These are phyloP conservation scores for Cryptoprocta ferox DNA, from an alignment of 2,797 vertebrate genomes.

Conservation along the genomic window DNA sequence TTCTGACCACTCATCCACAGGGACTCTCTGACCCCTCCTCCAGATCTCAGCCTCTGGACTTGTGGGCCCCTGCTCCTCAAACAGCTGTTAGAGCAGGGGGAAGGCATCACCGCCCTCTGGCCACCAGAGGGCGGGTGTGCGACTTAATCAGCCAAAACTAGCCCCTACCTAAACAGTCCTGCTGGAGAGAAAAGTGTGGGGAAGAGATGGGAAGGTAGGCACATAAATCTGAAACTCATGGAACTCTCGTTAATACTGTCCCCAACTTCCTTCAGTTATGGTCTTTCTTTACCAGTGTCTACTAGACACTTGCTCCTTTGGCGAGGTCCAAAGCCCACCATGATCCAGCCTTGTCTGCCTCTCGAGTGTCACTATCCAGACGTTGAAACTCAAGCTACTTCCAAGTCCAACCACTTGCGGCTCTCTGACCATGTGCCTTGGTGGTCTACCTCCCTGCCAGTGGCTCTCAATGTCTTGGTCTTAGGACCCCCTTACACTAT, in stretches of 20 bases:
- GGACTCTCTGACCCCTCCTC: not conserved
- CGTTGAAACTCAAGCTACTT: not conserved
- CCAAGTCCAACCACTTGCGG: not conserved
- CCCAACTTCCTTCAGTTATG: not conserved
- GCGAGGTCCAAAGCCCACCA: not conserved
- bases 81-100: rapidly evolving
- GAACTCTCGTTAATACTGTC: not conserved
- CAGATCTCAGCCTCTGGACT: not conserved
- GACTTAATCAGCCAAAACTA: not conserved
- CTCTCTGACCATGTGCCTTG: rapidly evolving
- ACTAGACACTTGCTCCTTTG: not conserved
- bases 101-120: not conserved
- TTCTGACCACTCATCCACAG: not conserved
- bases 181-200: not conserved
- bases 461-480: not conserved
- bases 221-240: not conserved
- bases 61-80: not conserved
- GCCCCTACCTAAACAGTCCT: not conserved
- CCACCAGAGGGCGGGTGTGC: conserved; percentile 66
- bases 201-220: not conserved
- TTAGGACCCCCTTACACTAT: not conserved
- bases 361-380: not conserved
- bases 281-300: not conserved
- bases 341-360: too few species aligned
- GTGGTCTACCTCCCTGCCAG: not conserved